Conservation (phyloP, 2,797 vertebrate genomes). For the Myripristis jacobus region DNA sequence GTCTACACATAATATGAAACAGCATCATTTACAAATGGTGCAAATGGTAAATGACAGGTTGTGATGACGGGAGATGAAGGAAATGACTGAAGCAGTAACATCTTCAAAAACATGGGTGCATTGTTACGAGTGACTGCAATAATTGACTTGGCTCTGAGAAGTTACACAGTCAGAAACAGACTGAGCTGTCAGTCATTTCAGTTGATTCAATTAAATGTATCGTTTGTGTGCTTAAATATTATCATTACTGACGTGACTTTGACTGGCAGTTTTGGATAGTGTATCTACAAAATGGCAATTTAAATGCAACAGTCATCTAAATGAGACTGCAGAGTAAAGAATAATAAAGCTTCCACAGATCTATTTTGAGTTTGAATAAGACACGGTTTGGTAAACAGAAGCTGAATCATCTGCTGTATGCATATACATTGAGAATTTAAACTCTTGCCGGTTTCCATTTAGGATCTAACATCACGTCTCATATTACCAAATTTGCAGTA, state of each 20-base stretch:
- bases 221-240: background rate
- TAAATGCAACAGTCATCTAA: background rate
- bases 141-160: background rate
- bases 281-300: background rate
- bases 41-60: background rate
- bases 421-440: too few relatives aligned
- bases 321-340: too few relatives aligned
- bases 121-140: background rate
- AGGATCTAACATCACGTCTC: background rate
- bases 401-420: too few relatives aligned
- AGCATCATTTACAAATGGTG: background rate
- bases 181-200: background rate
- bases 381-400: too few relatives aligned
- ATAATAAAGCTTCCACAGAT: too few relatives aligned
- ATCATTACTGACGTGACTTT: background rate
- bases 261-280: background rate
- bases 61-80: background rate
- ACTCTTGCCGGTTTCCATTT: too few relatives aligned
- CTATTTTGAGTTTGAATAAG: too few relatives aligned
- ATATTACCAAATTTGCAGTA: background rate
- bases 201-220: background rate
- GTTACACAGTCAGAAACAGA: background rate
- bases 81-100: background rate
- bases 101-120: too few relatives aligned
- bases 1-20: constrained; percentile 9